phyloP scores from a whole-genome alignment of 2,888 invertebrate genomes.

The Cepaea hortensis region DNA sequence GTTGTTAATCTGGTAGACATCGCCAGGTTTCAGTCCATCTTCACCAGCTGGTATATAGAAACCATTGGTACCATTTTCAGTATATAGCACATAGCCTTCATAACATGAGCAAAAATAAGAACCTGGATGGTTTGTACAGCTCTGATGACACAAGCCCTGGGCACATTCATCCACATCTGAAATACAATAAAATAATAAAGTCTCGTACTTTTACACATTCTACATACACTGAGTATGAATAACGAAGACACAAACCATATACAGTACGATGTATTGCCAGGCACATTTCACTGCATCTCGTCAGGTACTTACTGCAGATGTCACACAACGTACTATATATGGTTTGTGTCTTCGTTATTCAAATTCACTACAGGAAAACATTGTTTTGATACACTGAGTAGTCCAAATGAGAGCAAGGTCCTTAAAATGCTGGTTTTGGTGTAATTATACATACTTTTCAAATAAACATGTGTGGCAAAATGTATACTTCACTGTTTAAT shows the following conservation, averaged over 20 bases:
- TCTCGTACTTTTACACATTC: neutral
- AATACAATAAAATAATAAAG: neutral
- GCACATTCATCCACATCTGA: conserved; percentile 36
- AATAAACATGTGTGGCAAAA: neutral
- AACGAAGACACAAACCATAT: too few relatives aligned
- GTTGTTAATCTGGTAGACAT: conserved; percentile 46
- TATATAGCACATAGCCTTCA: conserved; percentile 42
- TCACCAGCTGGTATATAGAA: conserved; percentile 32
- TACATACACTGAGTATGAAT: neutral
- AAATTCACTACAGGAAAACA: too few relatives aligned
- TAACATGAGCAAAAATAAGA: conserved; percentile 38
- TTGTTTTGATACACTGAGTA: too few relatives aligned
- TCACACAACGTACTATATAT: too few relatives aligned
- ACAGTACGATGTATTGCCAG: too few relatives aligned
- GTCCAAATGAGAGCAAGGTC: too few relatives aligned
- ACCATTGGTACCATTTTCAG: conserved; percentile 35
- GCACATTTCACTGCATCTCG: too few relatives aligned
- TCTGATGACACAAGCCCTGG: neutral
- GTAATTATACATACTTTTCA: neutral
- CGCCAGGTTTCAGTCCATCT: conserved; percentile 35
- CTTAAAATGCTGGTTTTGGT: too few relatives aligned
- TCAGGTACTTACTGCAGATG: too few relatives aligned
- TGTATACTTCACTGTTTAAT: neutral
- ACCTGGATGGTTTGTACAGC: conserved; percentile 17
- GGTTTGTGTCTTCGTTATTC: too few relatives aligned